phyloP scores from a whole-genome alignment of 2,113 vertebrate genomes.

The Pachycephala philippinensis region DNA sequence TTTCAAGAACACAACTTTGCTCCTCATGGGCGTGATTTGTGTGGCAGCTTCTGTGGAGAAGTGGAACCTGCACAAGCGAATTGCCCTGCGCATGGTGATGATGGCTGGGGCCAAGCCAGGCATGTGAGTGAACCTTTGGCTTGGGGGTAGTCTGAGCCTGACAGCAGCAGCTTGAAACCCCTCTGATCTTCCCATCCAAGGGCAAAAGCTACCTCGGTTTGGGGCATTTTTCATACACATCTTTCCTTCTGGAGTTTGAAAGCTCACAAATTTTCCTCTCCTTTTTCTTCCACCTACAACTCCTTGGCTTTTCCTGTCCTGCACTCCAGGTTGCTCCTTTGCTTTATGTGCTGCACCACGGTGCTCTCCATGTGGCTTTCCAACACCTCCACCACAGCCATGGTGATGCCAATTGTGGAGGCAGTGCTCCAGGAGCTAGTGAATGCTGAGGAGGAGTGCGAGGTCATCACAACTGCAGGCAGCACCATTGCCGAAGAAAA shows the following conservation, averaged over 20 bases:
- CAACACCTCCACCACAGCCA: slow-evolving; percentile 97
- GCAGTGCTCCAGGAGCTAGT: slow-evolving; percentile 95
- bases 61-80: slow-evolving; percentile 95
- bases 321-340: slow-evolving; percentile 86
- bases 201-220: background rate
- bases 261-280: background rate
- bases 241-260: background rate
- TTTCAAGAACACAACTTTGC: slow-evolving; percentile 95
- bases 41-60: slow-evolving; percentile 96
- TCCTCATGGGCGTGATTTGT: slow-evolving; percentile 96
- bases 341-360: slow-evolving; percentile 96
- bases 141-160: background rate
- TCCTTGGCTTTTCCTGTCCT: background rate
- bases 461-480: slow-evolving; percentile 64
- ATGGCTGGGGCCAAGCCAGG: slow-evolving; percentile 95
- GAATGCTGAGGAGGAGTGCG: slow-evolving; percentile 78
- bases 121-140: slow-evolving; percentile 81
- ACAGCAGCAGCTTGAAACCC: background rate
- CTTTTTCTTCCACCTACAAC: background rate
- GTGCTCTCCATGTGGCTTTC: slow-evolving; percentile 99
- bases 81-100: slow-evolving; percentile 96
- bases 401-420: slow-evolving; percentile 98
- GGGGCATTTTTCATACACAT: background rate
- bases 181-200: background rate
- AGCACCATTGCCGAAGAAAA: slow-evolving; percentile 57